Conservation (phyloP, 2,888 invertebrate genomes). For the Melinopterus prodromus region DNA sequence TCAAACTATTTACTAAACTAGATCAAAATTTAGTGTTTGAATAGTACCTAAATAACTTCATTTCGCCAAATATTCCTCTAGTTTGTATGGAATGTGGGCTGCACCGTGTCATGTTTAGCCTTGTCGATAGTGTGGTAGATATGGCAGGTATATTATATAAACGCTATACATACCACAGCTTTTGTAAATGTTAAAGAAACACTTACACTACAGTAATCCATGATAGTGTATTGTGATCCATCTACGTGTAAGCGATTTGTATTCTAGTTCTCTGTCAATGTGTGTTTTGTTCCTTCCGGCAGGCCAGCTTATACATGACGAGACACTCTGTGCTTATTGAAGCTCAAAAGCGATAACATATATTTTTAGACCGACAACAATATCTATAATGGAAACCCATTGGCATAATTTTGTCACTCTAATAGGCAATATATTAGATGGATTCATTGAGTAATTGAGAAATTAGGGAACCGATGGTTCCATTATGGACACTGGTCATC, state of each 20-base stretch:
- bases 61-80: not conserved
- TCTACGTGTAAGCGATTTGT: not conserved
- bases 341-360: too few relatives aligned
- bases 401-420: too few relatives aligned
- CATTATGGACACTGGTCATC: not conserved
- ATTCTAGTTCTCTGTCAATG: not conserved
- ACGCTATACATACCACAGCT: not conserved
- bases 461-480: not conserved
- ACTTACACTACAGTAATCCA: not conserved
- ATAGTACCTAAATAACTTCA: not conserved
- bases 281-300: not conserved
- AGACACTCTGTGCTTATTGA: not conserved
- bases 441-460: too few relatives aligned
- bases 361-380: not conserved
- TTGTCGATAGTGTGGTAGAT: not conserved
- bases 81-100: not conserved
- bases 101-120: not conserved
- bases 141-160: not conserved
- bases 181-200: not conserved
- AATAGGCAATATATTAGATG: too few relatives aligned
- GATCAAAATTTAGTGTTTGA: not conserved
- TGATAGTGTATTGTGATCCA: not conserved
- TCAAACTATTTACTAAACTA: not conserved
- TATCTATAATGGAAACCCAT: not conserved
- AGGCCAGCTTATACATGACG: not conserved